Conservation (phyloP, 2,113 vertebrate species). For the Hippocampus comes region DNA sequence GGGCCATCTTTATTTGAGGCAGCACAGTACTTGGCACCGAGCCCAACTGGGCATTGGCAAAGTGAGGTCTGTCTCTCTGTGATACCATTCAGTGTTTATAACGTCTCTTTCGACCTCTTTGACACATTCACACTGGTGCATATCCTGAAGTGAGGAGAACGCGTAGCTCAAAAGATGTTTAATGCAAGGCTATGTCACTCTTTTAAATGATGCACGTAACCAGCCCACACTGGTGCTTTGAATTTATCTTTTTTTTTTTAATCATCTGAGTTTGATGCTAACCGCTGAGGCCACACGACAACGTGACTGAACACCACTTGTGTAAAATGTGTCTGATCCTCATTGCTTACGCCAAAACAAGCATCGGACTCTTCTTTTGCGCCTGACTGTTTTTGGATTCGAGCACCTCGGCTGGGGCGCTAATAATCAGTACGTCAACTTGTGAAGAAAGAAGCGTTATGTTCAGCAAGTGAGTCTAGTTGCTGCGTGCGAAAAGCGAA, state of each 20-base stretch:
- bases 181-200: not conserved
- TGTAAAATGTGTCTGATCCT: not conserved
- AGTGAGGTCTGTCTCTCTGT: constrained; percentile 33
- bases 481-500: not conserved
- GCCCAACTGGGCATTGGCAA: constrained; percentile 15
- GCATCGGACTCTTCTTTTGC: not conserved
- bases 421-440: not conserved
- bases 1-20: not conserved
- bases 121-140: constrained; percentile 18
- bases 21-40: constrained; percentile 29
- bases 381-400: not conserved
- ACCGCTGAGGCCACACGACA: not conserved
- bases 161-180: not conserved
- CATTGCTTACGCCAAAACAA: not conserved
- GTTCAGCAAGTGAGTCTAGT: not conserved
- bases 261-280: not conserved
- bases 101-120: constrained; percentile 43
- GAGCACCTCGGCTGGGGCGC: not conserved
- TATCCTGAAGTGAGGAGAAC: constrained; percentile 12
- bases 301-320: not conserved
- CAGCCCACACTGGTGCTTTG: not conserved
- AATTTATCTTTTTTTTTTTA: not conserved
- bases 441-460: not conserved
- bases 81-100: constrained; percentile 37
- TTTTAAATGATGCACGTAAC: constrained; percentile 2